phyloP scores from a whole-genome alignment of 2,113 vertebrate species.

The Nothocercus nigrocapillus region DNA sequence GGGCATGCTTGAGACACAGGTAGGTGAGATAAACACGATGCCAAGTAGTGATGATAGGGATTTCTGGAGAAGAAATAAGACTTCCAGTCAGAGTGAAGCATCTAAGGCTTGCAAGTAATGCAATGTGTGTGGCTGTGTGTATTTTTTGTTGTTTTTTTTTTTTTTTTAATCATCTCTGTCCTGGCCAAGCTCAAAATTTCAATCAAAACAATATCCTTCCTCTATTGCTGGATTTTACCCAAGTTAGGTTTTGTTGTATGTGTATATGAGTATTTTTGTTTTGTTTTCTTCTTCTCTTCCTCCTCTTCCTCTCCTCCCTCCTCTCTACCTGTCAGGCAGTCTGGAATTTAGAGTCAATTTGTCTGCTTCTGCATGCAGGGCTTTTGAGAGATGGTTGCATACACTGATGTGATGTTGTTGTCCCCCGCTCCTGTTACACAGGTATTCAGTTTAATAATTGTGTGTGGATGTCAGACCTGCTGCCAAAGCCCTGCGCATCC shows the following conservation, averaged over 20 bases:
- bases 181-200: neutral
- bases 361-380: neutral
- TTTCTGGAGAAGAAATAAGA: neutral
- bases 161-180: neutral
- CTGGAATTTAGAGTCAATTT: conserved; percentile 63
- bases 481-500: conserved; percentile 84
- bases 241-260: neutral
- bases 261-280: no score
- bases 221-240: neutral
- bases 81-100: neutral
- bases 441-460: conserved; percentile 68
- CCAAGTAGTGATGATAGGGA: neutral
- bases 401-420: conserved; percentile 17
- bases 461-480: conserved; percentile 51
- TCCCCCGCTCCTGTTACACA: conserved; percentile 42
- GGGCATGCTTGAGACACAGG: neutral
- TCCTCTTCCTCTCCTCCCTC: neutral
- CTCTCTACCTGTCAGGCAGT: conserved; percentile 26
- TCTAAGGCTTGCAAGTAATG: neutral
- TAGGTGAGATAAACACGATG: neutral
- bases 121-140: neutral
- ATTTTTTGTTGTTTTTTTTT: no score
- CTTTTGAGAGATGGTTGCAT: conserved; percentile 13
- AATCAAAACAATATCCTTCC: conserved; percentile 2
- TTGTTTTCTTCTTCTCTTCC: neutral